phyloP scores from a whole-genome alignment of 2,888 invertebrate genomes.

The Oasisia sp. region DNA sequence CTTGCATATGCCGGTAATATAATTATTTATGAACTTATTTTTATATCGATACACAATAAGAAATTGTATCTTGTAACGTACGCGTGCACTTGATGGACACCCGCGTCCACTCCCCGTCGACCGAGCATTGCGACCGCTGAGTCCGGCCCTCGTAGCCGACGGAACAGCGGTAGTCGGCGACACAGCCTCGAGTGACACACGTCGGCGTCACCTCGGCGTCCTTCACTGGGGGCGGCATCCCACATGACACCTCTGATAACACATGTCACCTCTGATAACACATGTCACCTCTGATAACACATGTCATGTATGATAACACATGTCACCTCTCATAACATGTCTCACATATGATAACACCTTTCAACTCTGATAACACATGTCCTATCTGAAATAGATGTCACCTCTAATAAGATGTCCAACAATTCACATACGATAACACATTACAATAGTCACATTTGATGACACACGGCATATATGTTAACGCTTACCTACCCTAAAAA shows the following conservation, averaged over 20 bases:
- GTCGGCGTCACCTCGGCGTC: neutral
- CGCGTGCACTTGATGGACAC: neutral
- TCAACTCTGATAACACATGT: no score
- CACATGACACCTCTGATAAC: neutral
- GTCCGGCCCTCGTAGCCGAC: neutral
- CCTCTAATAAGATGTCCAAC: no score
- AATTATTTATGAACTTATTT: neutral
- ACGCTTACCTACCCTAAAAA: no score
- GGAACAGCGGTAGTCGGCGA: neutral
- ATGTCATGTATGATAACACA: no score
- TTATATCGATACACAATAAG: neutral
- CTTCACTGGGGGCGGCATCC: neutral
- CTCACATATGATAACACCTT: no score
- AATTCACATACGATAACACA: no score
- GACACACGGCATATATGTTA: no score
- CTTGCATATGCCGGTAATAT: neutral
- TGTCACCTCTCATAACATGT: no score
- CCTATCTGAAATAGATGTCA: no score
- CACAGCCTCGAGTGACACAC: neutral
- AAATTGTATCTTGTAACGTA: neutral
- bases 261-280: neutral
- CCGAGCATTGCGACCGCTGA: neutral
- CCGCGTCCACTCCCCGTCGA: neutral
- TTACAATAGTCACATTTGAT: no score
- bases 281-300: no score